A percentile compares a stretch with the other conserved stretches of the same genome.
Evolutionary conservation across 2,797 vertebrate species (phyloP).

Genomic region (Peromyscus eremicus): DNA sequence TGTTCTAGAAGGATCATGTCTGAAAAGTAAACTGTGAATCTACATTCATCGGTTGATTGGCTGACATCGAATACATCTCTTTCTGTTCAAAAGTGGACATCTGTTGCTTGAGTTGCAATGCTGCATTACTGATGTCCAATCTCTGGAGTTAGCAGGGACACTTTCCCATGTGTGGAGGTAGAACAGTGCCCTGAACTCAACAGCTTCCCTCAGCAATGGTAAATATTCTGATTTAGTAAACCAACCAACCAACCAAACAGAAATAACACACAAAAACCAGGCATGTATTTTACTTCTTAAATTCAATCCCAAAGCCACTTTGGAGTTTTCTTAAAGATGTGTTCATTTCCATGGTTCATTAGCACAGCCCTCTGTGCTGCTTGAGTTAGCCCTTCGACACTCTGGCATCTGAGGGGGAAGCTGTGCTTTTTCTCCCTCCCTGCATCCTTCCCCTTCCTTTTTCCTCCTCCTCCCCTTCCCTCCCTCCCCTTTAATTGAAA

Average conservation of each 20-base stretch:
- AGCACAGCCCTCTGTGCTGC: neutral
- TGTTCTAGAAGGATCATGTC: neutral
- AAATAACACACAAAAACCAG: neutral
- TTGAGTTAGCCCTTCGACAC: neutral
- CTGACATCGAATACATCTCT: neutral
- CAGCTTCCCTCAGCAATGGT: neutral
- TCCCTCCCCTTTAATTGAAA: neutral
- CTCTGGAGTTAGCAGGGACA: neutral
- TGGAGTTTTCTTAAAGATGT: neutral
- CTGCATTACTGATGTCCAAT: neutral
- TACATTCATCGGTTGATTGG: neutral
- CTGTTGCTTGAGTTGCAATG: neutral
- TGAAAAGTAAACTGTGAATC: neutral
- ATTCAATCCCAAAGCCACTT: neutral
- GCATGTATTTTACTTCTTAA: neutral
- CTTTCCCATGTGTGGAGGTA: neutral
- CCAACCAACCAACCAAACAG: neutral
- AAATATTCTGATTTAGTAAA: neutral
- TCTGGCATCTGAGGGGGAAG: neutral
- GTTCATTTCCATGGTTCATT: neutral
- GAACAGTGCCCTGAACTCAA: neutral
- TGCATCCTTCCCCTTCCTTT: neutral
- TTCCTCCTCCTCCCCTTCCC: too few species aligned
- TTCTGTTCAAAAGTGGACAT: neutral
- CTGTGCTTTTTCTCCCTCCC: neutral